Evolutionary conservation across 2,888 invertebrate species (phyloP).

Genomic region (Exocentrus adspersus): DNA sequence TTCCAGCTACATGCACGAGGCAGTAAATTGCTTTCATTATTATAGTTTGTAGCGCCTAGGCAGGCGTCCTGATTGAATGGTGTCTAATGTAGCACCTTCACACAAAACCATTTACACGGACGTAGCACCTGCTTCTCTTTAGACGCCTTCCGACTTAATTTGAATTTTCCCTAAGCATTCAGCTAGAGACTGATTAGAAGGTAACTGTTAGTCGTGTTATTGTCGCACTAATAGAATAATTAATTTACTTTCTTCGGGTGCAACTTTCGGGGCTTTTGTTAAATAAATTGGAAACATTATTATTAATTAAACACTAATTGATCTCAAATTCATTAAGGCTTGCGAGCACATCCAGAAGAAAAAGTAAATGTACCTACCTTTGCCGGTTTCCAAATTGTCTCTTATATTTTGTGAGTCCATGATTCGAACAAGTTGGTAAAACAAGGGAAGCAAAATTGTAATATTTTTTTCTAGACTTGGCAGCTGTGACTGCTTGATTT

Average conservation of each 20-base stretch:
- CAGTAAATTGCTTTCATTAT: constrained; percentile 18
- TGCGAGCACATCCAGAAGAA: not conserved
- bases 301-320: constrained; percentile 36
- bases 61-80: constrained; percentile 6
- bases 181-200: constrained; percentile 32
- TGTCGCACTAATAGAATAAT: constrained; percentile 39
- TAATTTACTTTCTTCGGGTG: constrained; percentile 38
- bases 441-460: too few relatives aligned
- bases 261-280: constrained; percentile 31
- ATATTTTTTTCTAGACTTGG: too few relatives aligned
- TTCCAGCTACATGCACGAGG: not conserved
- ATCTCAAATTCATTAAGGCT: constrained; percentile 28
- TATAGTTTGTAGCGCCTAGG: constrained; percentile 17
- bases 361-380: not conserved
- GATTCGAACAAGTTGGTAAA: too few relatives aligned
- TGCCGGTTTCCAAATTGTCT: too few relatives aligned
- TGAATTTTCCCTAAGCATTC: constrained; percentile 35
- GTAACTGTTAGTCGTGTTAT: constrained; percentile 27
- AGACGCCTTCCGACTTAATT: constrained; percentile 26
- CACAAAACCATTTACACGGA: constrained; percentile 14
- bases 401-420: too few relatives aligned
- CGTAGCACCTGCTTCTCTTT: constrained; percentile 31
- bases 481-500: too few relatives aligned
- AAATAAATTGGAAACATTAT: constrained; percentile 37
- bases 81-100: constrained; percentile 13